A percentile compares a stretch with the other conserved stretches of the same genome.
These are phyloP conservation scores for Phaethon lepturus DNA, from an alignment of 2,113 vertebrate genomes.

Conservation along the genomic window DNA sequence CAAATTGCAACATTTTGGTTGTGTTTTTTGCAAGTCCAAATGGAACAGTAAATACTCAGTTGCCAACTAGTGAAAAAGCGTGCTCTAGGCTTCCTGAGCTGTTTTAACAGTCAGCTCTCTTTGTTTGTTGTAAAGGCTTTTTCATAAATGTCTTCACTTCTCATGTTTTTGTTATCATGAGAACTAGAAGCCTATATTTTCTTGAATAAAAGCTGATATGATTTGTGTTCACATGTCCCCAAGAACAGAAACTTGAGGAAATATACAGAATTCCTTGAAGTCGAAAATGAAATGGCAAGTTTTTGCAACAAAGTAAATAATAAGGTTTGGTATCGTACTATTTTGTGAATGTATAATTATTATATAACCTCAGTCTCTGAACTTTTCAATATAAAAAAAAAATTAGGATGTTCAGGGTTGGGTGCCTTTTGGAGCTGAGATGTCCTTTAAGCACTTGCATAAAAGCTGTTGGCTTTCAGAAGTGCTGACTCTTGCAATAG, in stretches of 20 bases:
- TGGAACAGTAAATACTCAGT: background rate
- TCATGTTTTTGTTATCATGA: background rate
- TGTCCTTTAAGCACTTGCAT: background rate
- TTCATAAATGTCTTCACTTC: background rate
- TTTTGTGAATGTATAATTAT: background rate
- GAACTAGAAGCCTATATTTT: background rate
- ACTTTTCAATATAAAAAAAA: background rate
- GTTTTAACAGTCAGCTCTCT: background rate
- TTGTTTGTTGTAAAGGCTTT: background rate
- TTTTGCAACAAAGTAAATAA: background rate
- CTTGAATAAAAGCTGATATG: background rate
- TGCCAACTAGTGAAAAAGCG: background rate
- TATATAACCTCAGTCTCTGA: background rate
- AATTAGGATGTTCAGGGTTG: background rate
- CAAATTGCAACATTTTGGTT: background rate
- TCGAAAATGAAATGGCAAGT: background rate
- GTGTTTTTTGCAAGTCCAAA: background rate
- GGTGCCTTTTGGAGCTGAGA: background rate
- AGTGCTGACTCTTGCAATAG: background rate
- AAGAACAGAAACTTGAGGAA: background rate
- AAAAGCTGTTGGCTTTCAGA: background rate
- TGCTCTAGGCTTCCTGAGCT: background rate
- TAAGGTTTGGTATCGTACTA: background rate
- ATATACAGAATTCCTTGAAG: background rate
- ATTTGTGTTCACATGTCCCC: background rate